Percentiles rank a stretch among this genome's conserved stretches.
These are phyloP conservation scores for Caenorhabditis sinica DNA, from an alignment of 2,888 invertebrate genomes.

Conservation along the genomic window DNA sequence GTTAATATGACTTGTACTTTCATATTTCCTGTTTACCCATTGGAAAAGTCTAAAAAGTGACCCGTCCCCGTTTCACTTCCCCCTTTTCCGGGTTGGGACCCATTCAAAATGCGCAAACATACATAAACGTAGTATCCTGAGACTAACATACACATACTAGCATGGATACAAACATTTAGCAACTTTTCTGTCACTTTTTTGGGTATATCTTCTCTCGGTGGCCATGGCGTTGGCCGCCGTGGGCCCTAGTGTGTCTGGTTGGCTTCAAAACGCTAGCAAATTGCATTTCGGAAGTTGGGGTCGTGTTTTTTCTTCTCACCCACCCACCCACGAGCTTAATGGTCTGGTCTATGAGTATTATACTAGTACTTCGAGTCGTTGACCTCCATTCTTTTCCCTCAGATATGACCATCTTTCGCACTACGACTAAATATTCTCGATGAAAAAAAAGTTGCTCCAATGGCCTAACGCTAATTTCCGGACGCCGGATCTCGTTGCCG, in stretches of 20 bases:
- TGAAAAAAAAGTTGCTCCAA: not conserved
- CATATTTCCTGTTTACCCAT: not conserved
- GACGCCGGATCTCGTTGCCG: constrained; percentile 48
- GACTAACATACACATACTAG: constrained; percentile 40
- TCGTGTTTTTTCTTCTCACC: constrained; percentile 49
- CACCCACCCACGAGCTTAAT: constrained; percentile 24
- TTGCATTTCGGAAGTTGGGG: constrained; percentile 57
- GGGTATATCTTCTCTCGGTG: constrained; percentile 54
- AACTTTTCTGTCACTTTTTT: constrained; percentile 51
- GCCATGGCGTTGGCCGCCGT: constrained; percentile 38
- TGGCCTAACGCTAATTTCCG: constrained; percentile 58
- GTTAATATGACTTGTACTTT: no score
- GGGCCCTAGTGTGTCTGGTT: constrained; percentile 37
- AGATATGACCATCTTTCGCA: not conserved
- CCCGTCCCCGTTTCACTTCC: constrained; percentile 21
- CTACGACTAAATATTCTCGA: not conserved
- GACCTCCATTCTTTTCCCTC: not conserved
- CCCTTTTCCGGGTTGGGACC: not conserved
- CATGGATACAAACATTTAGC: constrained; percentile 58
- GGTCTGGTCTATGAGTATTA: constrained; percentile 20
- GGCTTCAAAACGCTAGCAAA: constrained; percentile 29
- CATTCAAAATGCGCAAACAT: constrained; percentile 52
- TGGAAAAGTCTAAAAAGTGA: constrained; percentile 14
- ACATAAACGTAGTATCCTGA: constrained; percentile 27
- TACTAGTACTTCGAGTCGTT: not conserved